phyloP scores from a whole-genome alignment of 2,888 invertebrate genomes.

The Portevinia maculata region DNA sequence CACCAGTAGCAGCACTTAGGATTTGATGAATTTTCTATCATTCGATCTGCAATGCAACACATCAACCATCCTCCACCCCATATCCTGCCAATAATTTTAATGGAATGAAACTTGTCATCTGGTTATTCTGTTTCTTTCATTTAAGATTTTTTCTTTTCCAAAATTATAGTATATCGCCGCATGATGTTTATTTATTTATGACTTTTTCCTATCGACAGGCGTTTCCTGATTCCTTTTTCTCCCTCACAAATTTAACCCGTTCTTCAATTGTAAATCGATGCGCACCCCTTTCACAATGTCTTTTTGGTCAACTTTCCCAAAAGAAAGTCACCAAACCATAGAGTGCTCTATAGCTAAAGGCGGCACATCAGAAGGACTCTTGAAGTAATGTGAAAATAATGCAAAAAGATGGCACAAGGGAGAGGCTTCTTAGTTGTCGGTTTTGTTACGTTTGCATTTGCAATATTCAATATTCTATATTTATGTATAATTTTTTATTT shows the following conservation, averaged over 20 bases:
- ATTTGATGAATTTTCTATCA: slow-evolving; percentile 40
- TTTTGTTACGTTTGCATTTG: slow-evolving; percentile 31
- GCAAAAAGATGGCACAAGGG: slow-evolving; percentile 21
- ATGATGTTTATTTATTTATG: slow-evolving; percentile 71
- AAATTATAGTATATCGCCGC: slow-evolving; percentile 54
- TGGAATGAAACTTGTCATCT: slow-evolving; percentile 76
- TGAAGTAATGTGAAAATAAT: slow-evolving; percentile 48
- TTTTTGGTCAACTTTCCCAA: slow-evolving; percentile 13
- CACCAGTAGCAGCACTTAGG: slow-evolving; percentile 33
- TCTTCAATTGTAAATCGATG: slow-evolving; percentile 27
- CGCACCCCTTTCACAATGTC: slow-evolving; percentile 27
- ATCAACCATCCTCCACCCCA: slow-evolving; percentile 7
- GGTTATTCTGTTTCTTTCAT: slow-evolving; percentile 60
- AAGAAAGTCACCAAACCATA: slow-evolving; percentile 22
- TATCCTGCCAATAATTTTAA: slow-evolving; percentile 70
- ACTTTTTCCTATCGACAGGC: slow-evolving; percentile 58
- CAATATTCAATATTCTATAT: slow-evolving; percentile 57
- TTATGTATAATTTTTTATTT: slow-evolving; percentile 61
- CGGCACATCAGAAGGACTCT: slow-evolving; percentile 65
- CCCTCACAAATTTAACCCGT: slow-evolving; percentile 34
- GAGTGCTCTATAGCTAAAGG: slow-evolving; percentile 23
- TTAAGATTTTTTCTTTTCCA: slow-evolving; percentile 32
- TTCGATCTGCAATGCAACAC: slow-evolving; percentile 20
- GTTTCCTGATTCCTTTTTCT: slow-evolving; percentile 49
- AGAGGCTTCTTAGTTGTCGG: slow-evolving; percentile 12